Evolutionary conservation across 2,113 vertebrate genomes (phyloP).

Genomic region (Crypturellus undulatus): DNA sequence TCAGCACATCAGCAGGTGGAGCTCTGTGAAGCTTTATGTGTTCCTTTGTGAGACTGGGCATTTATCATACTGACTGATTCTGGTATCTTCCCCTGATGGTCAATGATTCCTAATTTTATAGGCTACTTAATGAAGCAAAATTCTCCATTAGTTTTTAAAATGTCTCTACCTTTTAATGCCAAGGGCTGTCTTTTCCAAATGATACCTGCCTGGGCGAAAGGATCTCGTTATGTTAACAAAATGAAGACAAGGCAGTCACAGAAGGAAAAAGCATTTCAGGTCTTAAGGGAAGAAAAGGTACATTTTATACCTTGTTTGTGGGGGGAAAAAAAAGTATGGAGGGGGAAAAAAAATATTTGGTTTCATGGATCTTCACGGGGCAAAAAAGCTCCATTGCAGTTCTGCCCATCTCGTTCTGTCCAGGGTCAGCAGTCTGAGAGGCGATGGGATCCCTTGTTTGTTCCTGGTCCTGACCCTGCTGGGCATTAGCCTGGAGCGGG

Average conservation of each 20-base stretch:
- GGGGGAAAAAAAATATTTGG: neutral
- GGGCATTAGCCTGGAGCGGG: neutral
- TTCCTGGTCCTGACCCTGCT: neutral
- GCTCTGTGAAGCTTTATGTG: neutral
- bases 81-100: slow-evolving; percentile 2
- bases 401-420: neutral
- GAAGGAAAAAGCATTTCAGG: neutral
- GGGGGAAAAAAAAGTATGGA: neutral
- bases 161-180: neutral
- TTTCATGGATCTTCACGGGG: neutral
- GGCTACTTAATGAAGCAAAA: slow-evolving; percentile 43
- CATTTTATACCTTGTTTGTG: neutral
- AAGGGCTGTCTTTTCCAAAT: neutral
- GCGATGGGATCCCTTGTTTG: neutral
- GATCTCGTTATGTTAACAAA: neutral
- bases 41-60: slow-evolving; percentile 44
- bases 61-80: slow-evolving; percentile 45
- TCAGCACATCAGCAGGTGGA: slow-evolving; percentile 14
- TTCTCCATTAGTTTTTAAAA: slow-evolving; percentile 31
- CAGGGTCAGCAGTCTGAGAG: neutral
- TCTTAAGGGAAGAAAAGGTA: neutral
- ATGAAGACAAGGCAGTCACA: neutral
- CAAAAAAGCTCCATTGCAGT: neutral
- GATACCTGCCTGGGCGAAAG: neutral
- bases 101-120: slow-evolving; percentile 40